Conservation (phyloP, 1,140 invertebrate species). For the Calephelis virginiensis region DNA sequence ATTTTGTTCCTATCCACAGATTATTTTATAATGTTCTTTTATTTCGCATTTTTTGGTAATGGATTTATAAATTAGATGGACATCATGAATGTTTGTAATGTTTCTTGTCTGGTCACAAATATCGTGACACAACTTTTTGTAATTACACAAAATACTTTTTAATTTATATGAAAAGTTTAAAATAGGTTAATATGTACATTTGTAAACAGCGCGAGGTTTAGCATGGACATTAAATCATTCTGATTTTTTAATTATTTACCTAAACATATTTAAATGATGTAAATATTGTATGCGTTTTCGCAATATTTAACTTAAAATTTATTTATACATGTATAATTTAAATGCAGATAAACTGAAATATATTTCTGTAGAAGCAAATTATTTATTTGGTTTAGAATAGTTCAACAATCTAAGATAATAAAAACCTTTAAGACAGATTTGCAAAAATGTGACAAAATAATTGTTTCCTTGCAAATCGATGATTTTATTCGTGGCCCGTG, state of each 20-base stretch:
- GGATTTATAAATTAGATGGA: slow-evolving; percentile 15
- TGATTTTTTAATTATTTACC: too few relatives aligned
- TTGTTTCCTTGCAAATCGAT: not conserved
- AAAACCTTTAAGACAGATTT: too few relatives aligned
- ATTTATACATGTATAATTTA: too few relatives aligned
- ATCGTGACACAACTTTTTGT: slow-evolving; percentile 15
- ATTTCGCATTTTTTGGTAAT: slow-evolving; percentile 17
- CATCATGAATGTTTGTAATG: slow-evolving; percentile 11
- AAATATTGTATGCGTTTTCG: too few relatives aligned
- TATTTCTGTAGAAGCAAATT: too few relatives aligned
- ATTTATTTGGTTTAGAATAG: too few relatives aligned
- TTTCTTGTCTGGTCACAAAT: slow-evolving; percentile 23
- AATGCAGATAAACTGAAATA: too few relatives aligned
- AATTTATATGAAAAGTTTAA: slow-evolving; percentile 9
- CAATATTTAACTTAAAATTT: too few relatives aligned
- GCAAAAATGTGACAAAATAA: too few relatives aligned
- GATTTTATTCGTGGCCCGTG: not conserved
- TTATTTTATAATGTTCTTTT: slow-evolving; percentile 3
- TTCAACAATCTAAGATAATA: too few relatives aligned
- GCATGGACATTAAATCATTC: slow-evolving; percentile 4
- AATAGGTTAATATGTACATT: slow-evolving; percentile 30
- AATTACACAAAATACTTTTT: slow-evolving; percentile 26
- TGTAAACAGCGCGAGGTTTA: slow-evolving; percentile 25
- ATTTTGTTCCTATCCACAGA: slow-evolving; percentile 11
- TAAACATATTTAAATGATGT: not conserved